A percentile compares a stretch with the other conserved stretches of the same genome.
phyloP scores from a whole-genome alignment of 1,140 invertebrate species.

The Monomorium pharaonis region DNA sequence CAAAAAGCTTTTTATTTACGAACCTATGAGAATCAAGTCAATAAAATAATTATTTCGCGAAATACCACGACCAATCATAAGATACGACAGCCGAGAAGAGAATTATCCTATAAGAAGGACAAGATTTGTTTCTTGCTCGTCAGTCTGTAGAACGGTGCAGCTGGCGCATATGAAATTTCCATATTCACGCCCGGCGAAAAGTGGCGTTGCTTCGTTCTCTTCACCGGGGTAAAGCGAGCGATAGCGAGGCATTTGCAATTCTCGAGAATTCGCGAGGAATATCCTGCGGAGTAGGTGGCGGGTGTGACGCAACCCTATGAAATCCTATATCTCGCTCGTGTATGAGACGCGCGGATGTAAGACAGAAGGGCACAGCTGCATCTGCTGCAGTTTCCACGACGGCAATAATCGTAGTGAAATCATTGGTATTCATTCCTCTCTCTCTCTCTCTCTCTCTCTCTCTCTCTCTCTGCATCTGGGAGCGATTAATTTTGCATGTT shows the following conservation, averaged over 20 bases:
- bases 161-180: constrained; percentile 80
- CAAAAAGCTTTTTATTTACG: background rate
- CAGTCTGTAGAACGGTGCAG: constrained; percentile 23
- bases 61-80: background rate
- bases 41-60: constrained; percentile 18
- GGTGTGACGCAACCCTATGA: constrained; percentile 65
- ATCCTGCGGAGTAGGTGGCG: constrained; percentile 58
- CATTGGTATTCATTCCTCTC: background rate
- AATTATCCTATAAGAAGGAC: constrained; percentile 45
- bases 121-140: constrained; percentile 8
- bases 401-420: constrained; percentile 63
- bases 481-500: constrained; percentile 18
- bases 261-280: constrained; percentile 73
- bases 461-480: background rate
- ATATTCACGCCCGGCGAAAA: constrained; percentile 77
- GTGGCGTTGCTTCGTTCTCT: constrained; percentile 68
- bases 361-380: constrained; percentile 14
- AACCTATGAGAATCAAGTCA: background rate
- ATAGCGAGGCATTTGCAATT: constrained; percentile 82
- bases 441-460: background rate
- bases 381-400: constrained; percentile 26
- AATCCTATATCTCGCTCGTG: constrained; percentile 67
- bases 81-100: constrained; percentile 29
- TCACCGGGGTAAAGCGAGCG: constrained; percentile 1
- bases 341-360: constrained; percentile 64